Evolutionary conservation across 2,797 vertebrate genomes (phyloP), one percentile per base, ranked within the genome.

Genomic region (Anisognathus igniventris): DNA sequence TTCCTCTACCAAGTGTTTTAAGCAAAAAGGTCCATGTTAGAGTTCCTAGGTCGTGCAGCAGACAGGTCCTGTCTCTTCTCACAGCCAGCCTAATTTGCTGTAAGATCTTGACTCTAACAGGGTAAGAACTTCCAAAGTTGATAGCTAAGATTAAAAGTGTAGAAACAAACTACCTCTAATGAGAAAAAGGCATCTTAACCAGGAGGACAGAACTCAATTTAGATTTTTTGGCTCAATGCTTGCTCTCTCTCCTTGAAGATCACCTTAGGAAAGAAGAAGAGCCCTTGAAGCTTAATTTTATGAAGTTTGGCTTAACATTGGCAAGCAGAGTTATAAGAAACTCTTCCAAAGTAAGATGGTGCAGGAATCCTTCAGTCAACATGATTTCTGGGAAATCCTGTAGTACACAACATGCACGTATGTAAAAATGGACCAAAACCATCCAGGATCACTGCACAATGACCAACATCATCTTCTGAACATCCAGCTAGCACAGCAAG

Each of bases 341-440:
- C 9, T 18, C 11, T 67, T 67, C 42, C 31, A 54, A 44, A 72
- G 35, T 4, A 67, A 12, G n/a, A 15, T 10, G 9, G 8, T 33
- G 31, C 14, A 71, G n/a, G 13, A 74, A 33, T 47, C 20, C 23
- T 37, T 54, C 72, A 51, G 64, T 14, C 40, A 57, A 25, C 10
- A 12, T 1, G 24, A 37, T 70, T 62, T 56, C 10, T 64, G 30
- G 9, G n/a, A 71, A 83, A 64, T 45, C 25, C 56, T 68, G 25
- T 39, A 12, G 14, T 37, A 21, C 28, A 56, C 8, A 21, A 51
- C 28, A 25, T 27, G 3, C 20, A 8, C 0, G 0, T 6, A 6
- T 3, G 8, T 31, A 42, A 66, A 22, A 28, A n/a, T 25, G 25
- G 50, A 20, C 16, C 5, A 74, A 45, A 85, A 28, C 17, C 47